A percentile compares a stretch with the other conserved stretches of the same genome.
phyloP scores from a whole-genome alignment of 2,888 invertebrate genomes.

The Acanthosoma haemorrhoidale region DNA sequence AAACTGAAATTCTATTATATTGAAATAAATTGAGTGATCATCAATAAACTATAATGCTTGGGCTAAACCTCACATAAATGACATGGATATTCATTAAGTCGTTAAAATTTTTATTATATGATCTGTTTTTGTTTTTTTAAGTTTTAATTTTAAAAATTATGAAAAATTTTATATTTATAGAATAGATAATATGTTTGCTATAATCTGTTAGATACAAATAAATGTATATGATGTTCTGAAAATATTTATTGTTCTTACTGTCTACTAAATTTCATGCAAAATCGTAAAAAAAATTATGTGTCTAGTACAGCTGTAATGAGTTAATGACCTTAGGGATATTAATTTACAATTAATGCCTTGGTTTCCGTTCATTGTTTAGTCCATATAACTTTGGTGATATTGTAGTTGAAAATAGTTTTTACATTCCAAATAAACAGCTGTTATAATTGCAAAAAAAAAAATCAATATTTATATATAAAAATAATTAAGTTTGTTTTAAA shows the following conservation, averaged over 20 bases:
- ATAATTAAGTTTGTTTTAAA: no score
- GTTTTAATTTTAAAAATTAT: conserved; percentile 6
- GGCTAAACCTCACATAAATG: not conserved
- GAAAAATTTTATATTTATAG: conserved; percentile 23
- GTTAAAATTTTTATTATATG: not conserved
- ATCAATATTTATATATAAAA: no score
- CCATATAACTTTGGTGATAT: no score
- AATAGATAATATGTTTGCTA: not conserved
- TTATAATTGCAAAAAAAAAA: no score
- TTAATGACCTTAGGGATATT: not conserved
- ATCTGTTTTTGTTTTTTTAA: not conserved
- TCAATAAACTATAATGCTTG: no score
- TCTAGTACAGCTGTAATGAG: not conserved
- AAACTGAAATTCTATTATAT: no score
- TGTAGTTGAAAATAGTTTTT: no score
- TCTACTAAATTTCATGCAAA: no score
- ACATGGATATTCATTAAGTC: not conserved
- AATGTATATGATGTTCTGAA: not conserved
- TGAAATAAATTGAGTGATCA: no score
- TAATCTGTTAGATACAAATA: not conserved
- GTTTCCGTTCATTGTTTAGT: no score
- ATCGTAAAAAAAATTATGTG: no score
- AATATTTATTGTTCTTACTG: conserved; percentile 3
- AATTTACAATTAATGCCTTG: not conserved
- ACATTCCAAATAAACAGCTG: no score